Conservation (phyloP, 2,888 invertebrate species). For the Therioaphis trifolii region DNA sequence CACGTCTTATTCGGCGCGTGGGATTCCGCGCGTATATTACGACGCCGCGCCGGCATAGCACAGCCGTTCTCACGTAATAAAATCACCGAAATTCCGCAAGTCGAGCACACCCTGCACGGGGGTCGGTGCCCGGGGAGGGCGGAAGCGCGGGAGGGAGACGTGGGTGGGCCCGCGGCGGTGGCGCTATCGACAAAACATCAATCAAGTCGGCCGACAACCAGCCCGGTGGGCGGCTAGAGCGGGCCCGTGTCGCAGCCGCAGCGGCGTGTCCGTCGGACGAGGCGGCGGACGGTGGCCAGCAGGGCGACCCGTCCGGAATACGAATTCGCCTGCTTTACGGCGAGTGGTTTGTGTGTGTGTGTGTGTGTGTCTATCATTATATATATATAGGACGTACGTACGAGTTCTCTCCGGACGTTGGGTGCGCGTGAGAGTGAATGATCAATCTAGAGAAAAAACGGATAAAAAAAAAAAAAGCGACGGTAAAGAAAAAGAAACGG, state of each 20-base stretch:
- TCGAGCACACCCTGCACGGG: not conserved
- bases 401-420: not conserved
- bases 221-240: no score
- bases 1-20: constrained; percentile 56
- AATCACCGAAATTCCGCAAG: constrained; percentile 58
- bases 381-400: no score
- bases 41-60: not conserved
- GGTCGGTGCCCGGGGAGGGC: not conserved
- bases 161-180: not conserved
- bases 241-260: constrained; percentile 2
- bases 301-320: constrained; percentile 46
- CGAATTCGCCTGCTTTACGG: constrained; percentile 52
- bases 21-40: constrained; percentile 12
- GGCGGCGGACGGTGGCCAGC: not conserved
- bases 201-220: constrained; percentile 43
- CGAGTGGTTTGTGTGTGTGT: no score
- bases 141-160: not conserved
- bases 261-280: not conserved
- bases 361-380: no score
- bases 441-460: constrained; percentile 48
- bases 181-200: constrained; percentile 54
- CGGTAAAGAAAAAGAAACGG: not conserved
- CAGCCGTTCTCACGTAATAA: constrained; percentile 46
- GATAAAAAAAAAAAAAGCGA: not conserved
- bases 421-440: constrained; percentile 6